These are phyloP conservation scores for Oncopodura yosiiana DNA, from an alignment of 1,140 invertebrate species.

Conservation along the genomic window DNA sequence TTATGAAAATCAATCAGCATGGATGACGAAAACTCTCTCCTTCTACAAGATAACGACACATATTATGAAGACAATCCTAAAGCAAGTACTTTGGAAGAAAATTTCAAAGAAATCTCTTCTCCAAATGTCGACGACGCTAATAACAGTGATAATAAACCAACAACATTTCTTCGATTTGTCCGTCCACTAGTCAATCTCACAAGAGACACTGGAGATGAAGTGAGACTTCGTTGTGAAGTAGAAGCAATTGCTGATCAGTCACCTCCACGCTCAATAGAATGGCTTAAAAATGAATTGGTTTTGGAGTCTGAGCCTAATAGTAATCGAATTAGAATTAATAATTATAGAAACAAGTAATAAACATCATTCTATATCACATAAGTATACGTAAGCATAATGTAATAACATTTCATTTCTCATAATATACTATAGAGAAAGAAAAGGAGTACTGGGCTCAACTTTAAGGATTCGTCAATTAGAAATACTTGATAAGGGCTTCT, in stretches of 20 bases:
- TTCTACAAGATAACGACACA: too few relatives aligned
- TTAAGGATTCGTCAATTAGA: too few relatives aligned
- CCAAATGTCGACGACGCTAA: neutral
- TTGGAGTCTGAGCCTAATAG: conserved; percentile 36
- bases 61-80: too few relatives aligned
- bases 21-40: too few relatives aligned
- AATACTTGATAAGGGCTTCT: too few relatives aligned
- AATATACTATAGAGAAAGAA: neutral
- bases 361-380: neutral
- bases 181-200: conserved; percentile 51
- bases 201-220: conserved; percentile 50
- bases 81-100: too few relatives aligned
- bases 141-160: conserved; percentile 6
- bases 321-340: conserved; percentile 46
- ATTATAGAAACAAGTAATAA: conserved; percentile 27
- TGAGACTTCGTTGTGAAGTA: conserved; percentile 57
- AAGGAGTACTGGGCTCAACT: neutral
- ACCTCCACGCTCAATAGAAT: conserved; percentile 47
- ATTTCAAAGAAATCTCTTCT: too few relatives aligned
- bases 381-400: neutral
- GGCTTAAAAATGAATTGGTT: conserved; percentile 45
- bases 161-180: conserved; percentile 36
- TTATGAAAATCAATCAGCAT: too few relatives aligned
- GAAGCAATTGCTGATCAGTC: conserved; percentile 52
- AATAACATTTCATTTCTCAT: too few relatives aligned